Evolutionary conservation across 1,140 invertebrate species (phyloP), one percentile per base, ranked within the genome.

Genomic region (Platyscapa corneri): DNA sequence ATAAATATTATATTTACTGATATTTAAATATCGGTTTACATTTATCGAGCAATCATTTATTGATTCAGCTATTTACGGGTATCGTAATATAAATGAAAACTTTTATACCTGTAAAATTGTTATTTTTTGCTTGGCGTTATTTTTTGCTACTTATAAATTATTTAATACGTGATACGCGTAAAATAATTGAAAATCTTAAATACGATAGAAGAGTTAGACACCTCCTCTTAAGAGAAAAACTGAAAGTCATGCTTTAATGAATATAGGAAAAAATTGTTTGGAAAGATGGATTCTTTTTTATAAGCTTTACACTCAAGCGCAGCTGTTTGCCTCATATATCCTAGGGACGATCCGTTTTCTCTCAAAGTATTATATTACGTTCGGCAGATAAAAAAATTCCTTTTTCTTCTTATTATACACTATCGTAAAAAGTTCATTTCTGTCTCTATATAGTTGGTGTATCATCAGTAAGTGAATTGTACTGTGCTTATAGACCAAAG

Each of bases 401-500:
- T 32, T 76, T 76, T 83, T 76, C 72, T 65, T 46, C 53, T 83
- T 64, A 42, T 16, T 42, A 46, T 76, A 64, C 53, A 70, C 42
- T 39, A 46, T 74, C 76, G 79, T 84, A 79, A 84, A 84, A 79
- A 84, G 49, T 60, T 84, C 65, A 79, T 79, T 84, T 84, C 65
- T 84, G 60, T 60, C 34, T 75, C 70, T 10, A 64, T 30, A 42
- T n/a, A 72, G 81, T 34, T 46, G 49, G 10, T 30, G 65, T 64
- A 81, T 81, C 65, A 23, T 49, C 42, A 64, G 64, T 46, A n/a
- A 82, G 49, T 56, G 67, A 72, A 70, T 81, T 34, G 65, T 39
- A 3, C 30, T 27, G 39, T 64, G 23, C 34, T 14, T 30, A 56
- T 56, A 42, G 16, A 37, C 32, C n/a, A 32, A n/a, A 30, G 72